These are phyloP conservation scores for Conchocele bisecta DNA, from an alignment of 2,888 invertebrate genomes.

Conservation along the genomic window DNA sequence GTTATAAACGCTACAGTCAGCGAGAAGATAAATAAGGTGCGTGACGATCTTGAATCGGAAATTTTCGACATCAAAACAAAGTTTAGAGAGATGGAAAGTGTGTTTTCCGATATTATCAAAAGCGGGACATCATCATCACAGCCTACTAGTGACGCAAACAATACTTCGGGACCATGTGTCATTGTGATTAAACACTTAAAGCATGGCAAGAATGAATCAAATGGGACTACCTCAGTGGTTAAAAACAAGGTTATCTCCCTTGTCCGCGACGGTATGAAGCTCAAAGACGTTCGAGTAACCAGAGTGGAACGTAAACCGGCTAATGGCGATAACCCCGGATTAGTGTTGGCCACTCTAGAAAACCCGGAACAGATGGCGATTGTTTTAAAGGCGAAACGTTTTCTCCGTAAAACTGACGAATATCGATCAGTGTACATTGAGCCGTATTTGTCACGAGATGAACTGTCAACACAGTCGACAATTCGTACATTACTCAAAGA, in stretches of 20 bases:
- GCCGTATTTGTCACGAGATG: not conserved
- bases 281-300: not conserved
- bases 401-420: not conserved
- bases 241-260: conserved; percentile 16
- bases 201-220: not conserved
- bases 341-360: not conserved
- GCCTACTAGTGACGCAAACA: too few relatives aligned
- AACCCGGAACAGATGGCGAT: not conserved
- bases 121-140: too few relatives aligned
- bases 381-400: not conserved
- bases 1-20: too few relatives aligned
- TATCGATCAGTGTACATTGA: conserved; percentile 10
- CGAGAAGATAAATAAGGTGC: too few relatives aligned
- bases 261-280: conserved; percentile 4
- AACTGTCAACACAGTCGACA: not conserved
- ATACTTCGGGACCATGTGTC: too few relatives aligned
- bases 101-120: too few relatives aligned
- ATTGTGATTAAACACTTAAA: not conserved
- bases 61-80: too few relatives aligned
- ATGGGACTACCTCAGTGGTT: not conserved
- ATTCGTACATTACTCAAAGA: conserved; percentile 7
- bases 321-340: conserved; percentile 2
- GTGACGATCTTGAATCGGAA: too few relatives aligned
- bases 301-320: not conserved
- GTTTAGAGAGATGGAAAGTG: too few relatives aligned